phyloP scores from a whole-genome alignment of 2,888 invertebrate species.

The Drosophila percnosoma region DNA sequence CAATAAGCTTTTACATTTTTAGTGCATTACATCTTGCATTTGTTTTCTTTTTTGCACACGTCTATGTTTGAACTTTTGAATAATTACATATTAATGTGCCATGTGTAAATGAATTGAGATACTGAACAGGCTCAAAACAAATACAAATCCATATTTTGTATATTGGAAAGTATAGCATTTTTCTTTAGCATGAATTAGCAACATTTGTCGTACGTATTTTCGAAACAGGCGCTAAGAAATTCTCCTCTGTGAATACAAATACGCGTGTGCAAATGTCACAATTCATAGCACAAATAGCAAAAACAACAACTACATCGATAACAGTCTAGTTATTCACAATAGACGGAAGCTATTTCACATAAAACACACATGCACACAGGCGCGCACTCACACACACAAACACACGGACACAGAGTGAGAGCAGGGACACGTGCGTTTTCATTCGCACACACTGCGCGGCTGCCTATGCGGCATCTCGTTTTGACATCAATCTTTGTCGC shows the following conservation, averaged over 20 bases:
- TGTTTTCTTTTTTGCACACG: neutral
- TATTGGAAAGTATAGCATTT: slow-evolving; percentile 8
- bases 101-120: neutral
- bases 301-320: slow-evolving; percentile 49
- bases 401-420: slow-evolving; percentile 11
- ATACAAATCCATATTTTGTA: slow-evolving; percentile 10
- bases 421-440: slow-evolving; percentile 76
- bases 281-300: slow-evolving; percentile 52
- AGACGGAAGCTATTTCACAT: slow-evolving; percentile 73
- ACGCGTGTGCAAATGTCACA: slow-evolving; percentile 71
- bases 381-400: slow-evolving; percentile 11
- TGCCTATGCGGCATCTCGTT: slow-evolving; percentile 59
- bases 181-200: slow-evolving; percentile 52
- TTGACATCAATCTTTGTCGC: slow-evolving; percentile 79
- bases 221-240: slow-evolving; percentile 36
- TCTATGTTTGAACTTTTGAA: neutral
- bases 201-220: slow-evolving; percentile 34
- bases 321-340: slow-evolving; percentile 72
- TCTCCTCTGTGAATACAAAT: slow-evolving; percentile 21
- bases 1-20: neutral
- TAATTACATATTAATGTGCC: neutral
- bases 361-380: slow-evolving; percentile 7
- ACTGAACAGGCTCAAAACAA: neutral
- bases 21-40: neutral
- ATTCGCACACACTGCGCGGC: slow-evolving; percentile 56